Percentiles rank a stretch among this genome's conserved stretches.
Conservation (phyloP, 2,113 vertebrate species). For the Oceanites oceanicus region DNA sequence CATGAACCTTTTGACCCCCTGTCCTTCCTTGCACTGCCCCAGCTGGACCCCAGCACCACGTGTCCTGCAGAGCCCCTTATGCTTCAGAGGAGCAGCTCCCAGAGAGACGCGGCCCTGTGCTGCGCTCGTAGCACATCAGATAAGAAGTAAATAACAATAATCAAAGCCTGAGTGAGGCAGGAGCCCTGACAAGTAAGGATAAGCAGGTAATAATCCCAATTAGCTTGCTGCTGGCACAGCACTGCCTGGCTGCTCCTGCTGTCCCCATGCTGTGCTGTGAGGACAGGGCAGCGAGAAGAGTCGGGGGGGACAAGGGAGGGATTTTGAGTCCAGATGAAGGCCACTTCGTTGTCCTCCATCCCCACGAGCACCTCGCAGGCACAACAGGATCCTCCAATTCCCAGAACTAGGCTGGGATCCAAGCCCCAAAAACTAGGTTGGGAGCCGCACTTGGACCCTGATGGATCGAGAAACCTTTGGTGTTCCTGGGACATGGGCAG, state of each 20-base stretch:
- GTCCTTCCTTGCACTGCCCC: background rate
- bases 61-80: background rate
- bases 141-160: conserved; percentile 33
- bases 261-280: background rate
- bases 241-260: background rate
- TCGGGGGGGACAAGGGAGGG: background rate
- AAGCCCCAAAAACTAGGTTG: background rate
- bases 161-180: conserved; percentile 1
- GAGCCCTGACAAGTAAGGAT: conserved; percentile 22
- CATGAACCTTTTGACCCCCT: background rate
- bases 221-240: conserved; percentile 11
- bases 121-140: background rate
- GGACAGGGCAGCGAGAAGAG: background rate
- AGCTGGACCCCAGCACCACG: background rate
- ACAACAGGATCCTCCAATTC: background rate
- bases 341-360: background rate
- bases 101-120: background rate
- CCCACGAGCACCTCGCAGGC: rapidly evolving
- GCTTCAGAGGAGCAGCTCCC: background rate
- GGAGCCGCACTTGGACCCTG: background rate
- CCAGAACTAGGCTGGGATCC: background rate
- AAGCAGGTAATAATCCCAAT: conserved; percentile 36
- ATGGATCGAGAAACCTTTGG: background rate
- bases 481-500: background rate
- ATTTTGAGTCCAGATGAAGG: background rate